A percentile compares a stretch with the other conserved stretches of the same genome.
Conservation (phyloP, 2,888 invertebrate genomes). For the Idaea dimidiata region DNA sequence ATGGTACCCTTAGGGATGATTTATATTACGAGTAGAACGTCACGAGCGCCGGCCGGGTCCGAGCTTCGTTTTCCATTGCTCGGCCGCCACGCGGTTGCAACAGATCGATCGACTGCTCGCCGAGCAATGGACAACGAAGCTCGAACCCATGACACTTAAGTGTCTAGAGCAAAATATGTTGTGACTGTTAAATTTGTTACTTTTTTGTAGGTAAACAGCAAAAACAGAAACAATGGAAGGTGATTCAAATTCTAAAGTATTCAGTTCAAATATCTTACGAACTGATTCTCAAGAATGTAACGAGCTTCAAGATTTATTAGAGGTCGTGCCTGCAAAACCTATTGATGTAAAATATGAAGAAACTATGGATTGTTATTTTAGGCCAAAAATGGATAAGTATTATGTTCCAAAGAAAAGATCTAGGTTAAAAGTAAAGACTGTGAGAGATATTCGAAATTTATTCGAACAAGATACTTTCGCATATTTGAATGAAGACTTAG, state of each 20-base stretch:
- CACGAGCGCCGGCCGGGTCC: no score
- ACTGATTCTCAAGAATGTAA: conserved; percentile 39
- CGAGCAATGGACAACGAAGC: no score
- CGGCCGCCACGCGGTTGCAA: no score
- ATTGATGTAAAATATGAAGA: conserved; percentile 28
- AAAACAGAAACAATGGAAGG: conserved; percentile 17
- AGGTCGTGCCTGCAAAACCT: conserved; percentile 48
- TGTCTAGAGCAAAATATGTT: no score
- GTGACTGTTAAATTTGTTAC: neutral
- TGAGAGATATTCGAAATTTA: conserved; percentile 56
- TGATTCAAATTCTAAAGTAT: conserved; percentile 43
- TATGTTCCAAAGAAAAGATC: conserved; percentile 60
- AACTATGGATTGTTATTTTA: conserved; percentile 45
- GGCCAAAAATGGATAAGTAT: conserved; percentile 52
- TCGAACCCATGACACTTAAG: no score
- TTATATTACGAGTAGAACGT: no score
- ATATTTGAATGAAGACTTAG: conserved; percentile 51
- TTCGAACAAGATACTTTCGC: conserved; percentile 60
- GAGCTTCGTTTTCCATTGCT: no score
- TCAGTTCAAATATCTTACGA: conserved; percentile 55
- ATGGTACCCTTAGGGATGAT: no score
- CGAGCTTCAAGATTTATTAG: conserved; percentile 54
- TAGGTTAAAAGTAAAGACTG: conserved; percentile 62
- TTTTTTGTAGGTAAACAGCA: neutral
- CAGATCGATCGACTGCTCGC: no score